Conservation (phyloP, 2,113 vertebrate genomes). For the Agapornis roseicollis region DNA sequence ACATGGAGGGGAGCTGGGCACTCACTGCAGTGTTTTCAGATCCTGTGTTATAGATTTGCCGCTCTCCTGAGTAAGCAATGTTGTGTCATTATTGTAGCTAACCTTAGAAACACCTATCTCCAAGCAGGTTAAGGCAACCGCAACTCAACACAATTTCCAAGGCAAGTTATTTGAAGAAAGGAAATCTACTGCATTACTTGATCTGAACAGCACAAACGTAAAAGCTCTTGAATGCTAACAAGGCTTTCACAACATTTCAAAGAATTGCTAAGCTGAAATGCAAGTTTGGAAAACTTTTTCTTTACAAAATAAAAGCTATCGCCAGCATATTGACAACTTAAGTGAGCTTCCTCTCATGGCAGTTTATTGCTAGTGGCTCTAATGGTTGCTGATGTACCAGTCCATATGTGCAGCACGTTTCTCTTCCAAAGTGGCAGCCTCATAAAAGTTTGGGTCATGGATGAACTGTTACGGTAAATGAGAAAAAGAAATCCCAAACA, state of each 20-base stretch:
- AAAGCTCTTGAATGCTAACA: constrained; percentile 45
- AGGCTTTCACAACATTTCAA: constrained; percentile 23
- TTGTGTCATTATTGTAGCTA: neutral
- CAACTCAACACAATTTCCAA: constrained; percentile 21
- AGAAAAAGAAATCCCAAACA: neutral
- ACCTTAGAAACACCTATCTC: neutral
- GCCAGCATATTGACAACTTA: neutral
- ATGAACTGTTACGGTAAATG: neutral
- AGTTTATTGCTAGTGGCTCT: neutral
- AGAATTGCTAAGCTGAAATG: neutral
- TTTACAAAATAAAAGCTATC: neutral
- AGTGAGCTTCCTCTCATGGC: neutral
- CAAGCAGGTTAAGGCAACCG: neutral
- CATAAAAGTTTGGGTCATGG: neutral
- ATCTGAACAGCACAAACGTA: neutral
- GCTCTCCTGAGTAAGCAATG: neutral
- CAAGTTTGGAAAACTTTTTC: neutral
- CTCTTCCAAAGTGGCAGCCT: neutral
- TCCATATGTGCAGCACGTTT: neutral
- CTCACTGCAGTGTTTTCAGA: neutral
- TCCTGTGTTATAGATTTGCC: neutral
- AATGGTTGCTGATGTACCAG: neutral
- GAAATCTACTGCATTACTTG: constrained; percentile 21
- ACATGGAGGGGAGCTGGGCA: neutral
- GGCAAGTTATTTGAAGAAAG: constrained; percentile 35